phyloP scores from a whole-genome alignment of 2,113 vertebrate genomes.

The Camelus dromedarius region DNA sequence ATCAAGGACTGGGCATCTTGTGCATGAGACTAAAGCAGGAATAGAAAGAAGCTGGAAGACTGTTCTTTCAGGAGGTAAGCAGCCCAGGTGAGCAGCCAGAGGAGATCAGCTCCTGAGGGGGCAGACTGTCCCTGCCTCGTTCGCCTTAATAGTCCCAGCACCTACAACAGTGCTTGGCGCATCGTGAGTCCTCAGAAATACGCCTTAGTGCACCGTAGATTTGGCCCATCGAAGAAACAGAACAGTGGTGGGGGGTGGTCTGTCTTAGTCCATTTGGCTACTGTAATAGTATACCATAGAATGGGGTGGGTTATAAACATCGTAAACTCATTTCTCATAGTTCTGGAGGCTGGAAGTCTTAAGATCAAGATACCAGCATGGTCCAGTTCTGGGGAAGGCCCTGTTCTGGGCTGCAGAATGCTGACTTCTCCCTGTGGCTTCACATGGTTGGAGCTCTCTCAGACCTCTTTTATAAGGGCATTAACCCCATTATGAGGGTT shows the following conservation, averaged over 20 bases:
- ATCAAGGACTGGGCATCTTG: neutral
- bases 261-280: neutral
- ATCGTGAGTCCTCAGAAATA: neutral
- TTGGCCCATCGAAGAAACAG: fast-evolving
- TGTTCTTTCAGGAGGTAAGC: neutral
- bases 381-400: neutral
- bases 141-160: neutral
- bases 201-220: neutral
- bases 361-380: neutral
- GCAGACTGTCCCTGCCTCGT: neutral
- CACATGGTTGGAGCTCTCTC: neutral
- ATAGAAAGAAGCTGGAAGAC: neutral
- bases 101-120: neutral
- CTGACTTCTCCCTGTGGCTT: neutral
- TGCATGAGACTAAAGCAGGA: neutral
- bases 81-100: no score
- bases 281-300: neutral
- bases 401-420: neutral
- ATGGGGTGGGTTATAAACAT: neutral
- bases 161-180: fast-evolving
- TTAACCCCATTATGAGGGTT: neutral
- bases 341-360: neutral
- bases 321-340: no score
- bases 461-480: neutral
- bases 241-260: fast-evolving